phyloP scores from a whole-genome alignment of 1,140 invertebrate genomes.

The Centruroides sculpturatus region DNA sequence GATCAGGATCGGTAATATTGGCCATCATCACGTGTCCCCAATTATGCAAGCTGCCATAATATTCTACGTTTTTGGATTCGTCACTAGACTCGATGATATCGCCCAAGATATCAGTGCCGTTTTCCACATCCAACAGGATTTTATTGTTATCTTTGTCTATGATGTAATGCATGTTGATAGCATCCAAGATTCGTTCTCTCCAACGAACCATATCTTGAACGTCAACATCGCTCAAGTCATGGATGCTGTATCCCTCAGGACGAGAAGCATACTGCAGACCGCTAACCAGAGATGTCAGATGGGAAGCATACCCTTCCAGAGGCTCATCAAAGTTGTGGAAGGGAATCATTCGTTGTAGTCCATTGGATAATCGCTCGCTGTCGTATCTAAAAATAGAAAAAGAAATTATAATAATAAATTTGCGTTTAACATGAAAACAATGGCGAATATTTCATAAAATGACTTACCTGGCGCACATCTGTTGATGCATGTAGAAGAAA shows the following conservation, averaged over 20 bases:
- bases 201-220: slow-evolving; percentile 26
- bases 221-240: slow-evolving; percentile 26
- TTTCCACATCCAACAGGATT: neutral
- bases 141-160: neutral
- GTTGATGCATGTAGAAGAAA: slow-evolving; percentile 58
- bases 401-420: neutral
- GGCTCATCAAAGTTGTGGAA: slow-evolving; percentile 15
- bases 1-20: slow-evolving; percentile 17
- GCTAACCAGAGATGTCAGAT: slow-evolving; percentile 40
- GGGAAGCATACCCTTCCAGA: slow-evolving; percentile 43
- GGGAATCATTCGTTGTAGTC: slow-evolving; percentile 9
- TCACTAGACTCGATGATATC: slow-evolving; percentile 38
- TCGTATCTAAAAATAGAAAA: slow-evolving; percentile 6
- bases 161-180: slow-evolving; percentile 2
- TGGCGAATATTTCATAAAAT: neutral
- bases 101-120: slow-evolving; percentile 34
- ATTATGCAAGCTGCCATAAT: slow-evolving; percentile 30
- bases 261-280: slow-evolving; percentile 46
- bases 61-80: slow-evolving; percentile 30
- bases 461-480: slow-evolving; percentile 41
- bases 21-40: slow-evolving; percentile 20
- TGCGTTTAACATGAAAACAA: neutral
- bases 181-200: slow-evolving; percentile 3
- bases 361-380: slow-evolving; percentile 9
- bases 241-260: slow-evolving; percentile 33